phyloP scores from a whole-genome alignment of 2,888 invertebrate species.

The Eilema caniola region DNA sequence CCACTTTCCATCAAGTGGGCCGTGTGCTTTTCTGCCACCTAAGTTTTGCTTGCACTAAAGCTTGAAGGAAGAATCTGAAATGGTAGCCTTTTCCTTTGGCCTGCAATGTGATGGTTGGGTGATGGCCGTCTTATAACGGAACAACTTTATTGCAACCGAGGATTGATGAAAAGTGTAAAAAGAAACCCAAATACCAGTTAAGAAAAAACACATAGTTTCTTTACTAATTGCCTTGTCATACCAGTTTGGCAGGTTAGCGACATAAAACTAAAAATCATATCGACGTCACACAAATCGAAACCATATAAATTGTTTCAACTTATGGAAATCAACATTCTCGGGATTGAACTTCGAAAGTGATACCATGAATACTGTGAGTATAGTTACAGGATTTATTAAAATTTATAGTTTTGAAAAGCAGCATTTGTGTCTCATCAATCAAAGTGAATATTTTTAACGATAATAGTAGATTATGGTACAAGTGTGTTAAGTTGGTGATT shows the following conservation, averaged over 20 bases:
- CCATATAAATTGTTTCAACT: slow-evolving; percentile 10
- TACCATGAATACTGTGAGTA: slow-evolving; percentile 20
- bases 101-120: too few species aligned
- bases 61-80: too few species aligned
- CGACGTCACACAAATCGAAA: slow-evolving; percentile 1
- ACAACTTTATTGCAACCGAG: too few species aligned
- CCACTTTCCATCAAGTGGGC: too few species aligned
- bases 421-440: background rate
- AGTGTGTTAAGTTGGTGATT: too few species aligned
- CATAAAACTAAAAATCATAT: background rate
- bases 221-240: background rate
- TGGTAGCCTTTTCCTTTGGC: too few species aligned
- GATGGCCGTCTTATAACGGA: too few species aligned
- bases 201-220: background rate
- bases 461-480: too few species aligned
- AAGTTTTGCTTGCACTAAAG: too few species aligned
- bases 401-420: background rate
- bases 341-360: background rate
- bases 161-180: background rate
- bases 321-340: background rate
- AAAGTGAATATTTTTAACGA: background rate
- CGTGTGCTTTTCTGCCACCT: too few species aligned
- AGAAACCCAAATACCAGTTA: background rate
- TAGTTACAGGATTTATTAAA: background rate
- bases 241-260: background rate